Percentiles rank a stretch among this genome's conserved stretches.
phyloP scores from a whole-genome alignment of 1,140 invertebrate genomes.

The Bombus vancouverensis region DNA sequence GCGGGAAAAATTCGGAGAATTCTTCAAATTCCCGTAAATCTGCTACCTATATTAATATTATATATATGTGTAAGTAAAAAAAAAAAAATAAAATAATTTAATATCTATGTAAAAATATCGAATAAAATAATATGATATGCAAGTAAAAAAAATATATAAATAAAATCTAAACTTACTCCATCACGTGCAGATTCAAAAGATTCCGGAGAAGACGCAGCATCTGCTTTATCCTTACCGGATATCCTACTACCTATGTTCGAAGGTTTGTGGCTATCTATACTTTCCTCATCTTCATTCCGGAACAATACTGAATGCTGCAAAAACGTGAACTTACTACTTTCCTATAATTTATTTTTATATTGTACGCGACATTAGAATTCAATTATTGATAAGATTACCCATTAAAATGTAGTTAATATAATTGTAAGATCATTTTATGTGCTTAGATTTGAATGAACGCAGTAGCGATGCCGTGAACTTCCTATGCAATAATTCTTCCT shows the following conservation, averaged over 20 bases:
- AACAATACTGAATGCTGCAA: slow-evolving; percentile 92
- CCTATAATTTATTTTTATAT: not conserved
- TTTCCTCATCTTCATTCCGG: slow-evolving; percentile 87
- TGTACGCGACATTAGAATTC: not conserved
- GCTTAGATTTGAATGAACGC: slow-evolving; percentile 22
- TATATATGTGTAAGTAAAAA: not conserved
- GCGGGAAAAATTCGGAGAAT: slow-evolving; percentile 88
- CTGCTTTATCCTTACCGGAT: slow-evolving; percentile 77
- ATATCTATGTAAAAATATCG: not conserved
- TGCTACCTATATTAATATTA: slow-evolving; percentile 87
- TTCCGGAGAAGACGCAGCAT: slow-evolving; percentile 89
- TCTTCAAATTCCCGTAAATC: slow-evolving; percentile 95
- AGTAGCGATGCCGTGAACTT: slow-evolving; percentile 47
- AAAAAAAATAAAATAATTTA: not conserved
- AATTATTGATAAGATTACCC: not conserved
- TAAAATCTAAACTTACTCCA: slow-evolving; percentile 84
- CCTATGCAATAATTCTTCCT: slow-evolving; percentile 55
- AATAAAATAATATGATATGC: not conserved
- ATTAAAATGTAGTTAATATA: not conserved
- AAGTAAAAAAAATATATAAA: not conserved
- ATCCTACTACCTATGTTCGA: slow-evolving; percentile 75
- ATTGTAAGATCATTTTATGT: not conserved
- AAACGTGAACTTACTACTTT: slow-evolving; percentile 11
- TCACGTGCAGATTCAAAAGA: slow-evolving; percentile 97
- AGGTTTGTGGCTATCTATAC: slow-evolving; percentile 79